Conservation (phyloP, 2,113 vertebrate genomes). For the Girardinichthys multiradiatus region DNA sequence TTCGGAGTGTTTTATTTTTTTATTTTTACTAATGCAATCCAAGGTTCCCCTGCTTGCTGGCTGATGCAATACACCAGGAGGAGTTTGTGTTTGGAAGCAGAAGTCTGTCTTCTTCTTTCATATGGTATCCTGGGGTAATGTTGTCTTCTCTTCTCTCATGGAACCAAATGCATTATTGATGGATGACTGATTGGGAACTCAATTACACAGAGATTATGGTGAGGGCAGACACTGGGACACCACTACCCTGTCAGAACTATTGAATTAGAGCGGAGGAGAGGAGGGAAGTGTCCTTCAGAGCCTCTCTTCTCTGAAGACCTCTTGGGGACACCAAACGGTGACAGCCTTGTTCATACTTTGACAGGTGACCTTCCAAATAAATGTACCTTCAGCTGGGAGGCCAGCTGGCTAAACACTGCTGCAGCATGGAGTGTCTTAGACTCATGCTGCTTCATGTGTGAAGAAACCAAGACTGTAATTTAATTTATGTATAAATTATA, state of each 20-base stretch:
- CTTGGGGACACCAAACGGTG: conserved; percentile 62
- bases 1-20: too few species aligned
- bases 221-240: conserved; percentile 71
- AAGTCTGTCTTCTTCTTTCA: conserved; percentile 57
- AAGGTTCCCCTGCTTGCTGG: conserved; percentile 4
- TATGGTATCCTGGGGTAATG: conserved; percentile 27
- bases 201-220: conserved; percentile 83
- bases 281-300: conserved; percentile 78
- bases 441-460: background rate
- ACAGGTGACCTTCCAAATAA: conserved; percentile 69
- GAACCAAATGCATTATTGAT: conserved; percentile 84
- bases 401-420: conserved; percentile 31
- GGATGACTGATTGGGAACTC: conserved; percentile 82
- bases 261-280: conserved; percentile 77
- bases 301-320: conserved; percentile 53
- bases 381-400: conserved; percentile 34
- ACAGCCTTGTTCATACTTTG: conserved; percentile 67
- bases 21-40: background rate
- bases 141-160: conserved; percentile 62
- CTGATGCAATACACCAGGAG: conserved; percentile 10
- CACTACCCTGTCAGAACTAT: conserved; percentile 75
- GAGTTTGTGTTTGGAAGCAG: conserved; percentile 15
- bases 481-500: background rate
- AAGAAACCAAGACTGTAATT: background rate
- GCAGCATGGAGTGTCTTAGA: background rate